Base-by-base conservation (phyloP, 2,113 vertebrate species). In the Melanostigma gelatinosum region DNA sequence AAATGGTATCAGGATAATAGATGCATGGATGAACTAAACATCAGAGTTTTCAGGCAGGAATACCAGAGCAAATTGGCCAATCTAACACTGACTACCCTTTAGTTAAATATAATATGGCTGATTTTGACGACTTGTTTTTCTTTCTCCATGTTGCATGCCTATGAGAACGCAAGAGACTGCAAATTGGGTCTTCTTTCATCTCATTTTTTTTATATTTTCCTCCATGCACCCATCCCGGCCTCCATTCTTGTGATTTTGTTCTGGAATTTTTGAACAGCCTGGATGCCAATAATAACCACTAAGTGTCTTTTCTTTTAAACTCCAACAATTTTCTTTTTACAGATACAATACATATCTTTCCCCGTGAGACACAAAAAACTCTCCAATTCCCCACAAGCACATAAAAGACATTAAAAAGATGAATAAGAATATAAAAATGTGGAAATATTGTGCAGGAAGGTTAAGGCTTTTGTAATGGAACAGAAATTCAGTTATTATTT, bases 1-100 rank as follows among this genome's bases (percentile, higher is more conserved):
- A 88, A 88, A 87, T 86, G 66, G 66, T 88, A 76, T 88, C 65
- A 42, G 83, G 76, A 65, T 89, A 90, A 87, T 79, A 38, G 79
- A 80, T 83, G 83, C 85, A 81, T 29, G 78, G 72, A 62, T 79
- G 87, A 83, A 83, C 67, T 74, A 82, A 87, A 84, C 68, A 80
- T 65, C 61, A 85, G 62, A 55, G 75, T 48, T 77, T 83, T 83
- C 54, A 80, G 70, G 24, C 58, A 62, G 50, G 60, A 85, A 66
- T 74, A 85, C 55, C 36, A 62, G 36, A 57, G 65, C 75, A 80
- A 82, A 88, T 72, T 86, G 72, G 67, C 58, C 64, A 73, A 32
- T 80, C 72, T 32, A 52, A 55, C 66, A 42, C 52, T 66, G 66
- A 73, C 34, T 34, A 5, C 34, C 34, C 34, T 34, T 34, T 34